A percentile compares a stretch with the other conserved stretches of the same genome.
Evolutionary conservation across 2,888 invertebrate species (phyloP).

Genomic region (Hirtodrosophila histrioides): DNA sequence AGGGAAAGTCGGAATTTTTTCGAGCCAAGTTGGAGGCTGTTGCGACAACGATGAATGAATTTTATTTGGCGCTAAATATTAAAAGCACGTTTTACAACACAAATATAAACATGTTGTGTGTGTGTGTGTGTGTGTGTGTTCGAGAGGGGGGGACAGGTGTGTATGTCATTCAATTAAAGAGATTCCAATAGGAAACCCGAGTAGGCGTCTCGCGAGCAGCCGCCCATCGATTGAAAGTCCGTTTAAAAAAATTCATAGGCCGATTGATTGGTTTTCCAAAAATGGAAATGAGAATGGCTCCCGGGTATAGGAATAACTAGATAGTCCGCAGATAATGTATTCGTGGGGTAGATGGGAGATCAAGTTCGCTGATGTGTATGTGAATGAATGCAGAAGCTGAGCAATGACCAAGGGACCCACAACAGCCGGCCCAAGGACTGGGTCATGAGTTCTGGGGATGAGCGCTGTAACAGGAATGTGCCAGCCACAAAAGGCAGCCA

Average conservation of each 20-base stretch:
- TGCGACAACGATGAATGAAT: conserved; percentile 63
- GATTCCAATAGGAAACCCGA: too few relatives aligned
- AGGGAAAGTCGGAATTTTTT: background rate
- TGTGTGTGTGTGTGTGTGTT: conserved; percentile 18
- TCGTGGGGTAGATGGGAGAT: background rate
- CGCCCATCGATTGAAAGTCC: conserved; percentile 35
- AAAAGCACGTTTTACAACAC: conserved; percentile 61
- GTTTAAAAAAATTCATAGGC: conserved; percentile 58
- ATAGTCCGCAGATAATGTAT: conserved; percentile 24
- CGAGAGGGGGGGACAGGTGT: conserved; percentile 8
- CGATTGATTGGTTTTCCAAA: conserved; percentile 59
- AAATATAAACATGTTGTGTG: conserved; percentile 12
- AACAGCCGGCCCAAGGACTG: background rate
- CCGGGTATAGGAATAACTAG: too few relatives aligned
- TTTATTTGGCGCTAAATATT: conserved; percentile 58
- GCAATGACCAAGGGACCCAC: background rate
- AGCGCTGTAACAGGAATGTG: conserved; percentile 2
- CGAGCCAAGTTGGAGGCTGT: background rate
- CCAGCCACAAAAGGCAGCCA: conserved; percentile 34
- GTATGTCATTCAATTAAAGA: conserved; percentile 56
- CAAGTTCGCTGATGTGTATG: background rate
- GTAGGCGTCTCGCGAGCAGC: background rate
- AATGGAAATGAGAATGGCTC: conserved; percentile 19
- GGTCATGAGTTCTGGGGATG: background rate
- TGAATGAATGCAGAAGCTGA: conserved; percentile 18